Conservation (phyloP, 2,113 vertebrate species). For the Scopus umbretta region DNA sequence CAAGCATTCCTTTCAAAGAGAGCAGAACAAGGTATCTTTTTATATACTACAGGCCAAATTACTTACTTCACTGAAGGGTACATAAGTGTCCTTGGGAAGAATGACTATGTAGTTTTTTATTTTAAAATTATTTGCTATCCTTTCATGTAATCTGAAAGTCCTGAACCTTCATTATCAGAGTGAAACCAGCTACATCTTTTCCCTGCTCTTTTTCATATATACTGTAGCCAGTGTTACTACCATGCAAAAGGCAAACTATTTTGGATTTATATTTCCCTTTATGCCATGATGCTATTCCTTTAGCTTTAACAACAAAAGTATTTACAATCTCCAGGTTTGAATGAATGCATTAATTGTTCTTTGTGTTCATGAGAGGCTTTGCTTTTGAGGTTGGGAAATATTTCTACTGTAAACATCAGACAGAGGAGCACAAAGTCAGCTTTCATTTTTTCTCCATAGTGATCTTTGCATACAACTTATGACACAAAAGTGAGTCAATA, state of each 20-base stretch:
- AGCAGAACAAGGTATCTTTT: not conserved
- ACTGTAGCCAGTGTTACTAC: not conserved
- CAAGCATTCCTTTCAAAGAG: not conserved
- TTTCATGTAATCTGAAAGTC: not conserved
- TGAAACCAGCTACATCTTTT: not conserved
- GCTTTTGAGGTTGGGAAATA: slow-evolving; percentile 36
- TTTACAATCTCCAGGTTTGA: not conserved
- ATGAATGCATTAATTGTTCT: slow-evolving; percentile 42
- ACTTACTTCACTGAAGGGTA: not conserved
- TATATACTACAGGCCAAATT: not conserved
- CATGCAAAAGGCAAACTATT: not conserved
- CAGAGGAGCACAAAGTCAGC: not conserved
- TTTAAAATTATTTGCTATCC: not conserved
- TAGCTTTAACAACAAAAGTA: not conserved
- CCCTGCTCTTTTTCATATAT: not conserved
- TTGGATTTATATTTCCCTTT: not conserved
- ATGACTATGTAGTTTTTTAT: not conserved
- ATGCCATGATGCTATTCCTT: not conserved
- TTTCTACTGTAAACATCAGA: slow-evolving; percentile 42
- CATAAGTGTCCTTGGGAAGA: not conserved
- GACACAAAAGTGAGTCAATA: not conserved
- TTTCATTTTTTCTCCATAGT: slow-evolving; percentile 47
- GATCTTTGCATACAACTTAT: not conserved
- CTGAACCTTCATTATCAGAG: not conserved
- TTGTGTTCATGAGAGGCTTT: not conserved